Conservation (phyloP, 2,113 vertebrate genomes). For the Tenebrosternarchus preto region DNA sequence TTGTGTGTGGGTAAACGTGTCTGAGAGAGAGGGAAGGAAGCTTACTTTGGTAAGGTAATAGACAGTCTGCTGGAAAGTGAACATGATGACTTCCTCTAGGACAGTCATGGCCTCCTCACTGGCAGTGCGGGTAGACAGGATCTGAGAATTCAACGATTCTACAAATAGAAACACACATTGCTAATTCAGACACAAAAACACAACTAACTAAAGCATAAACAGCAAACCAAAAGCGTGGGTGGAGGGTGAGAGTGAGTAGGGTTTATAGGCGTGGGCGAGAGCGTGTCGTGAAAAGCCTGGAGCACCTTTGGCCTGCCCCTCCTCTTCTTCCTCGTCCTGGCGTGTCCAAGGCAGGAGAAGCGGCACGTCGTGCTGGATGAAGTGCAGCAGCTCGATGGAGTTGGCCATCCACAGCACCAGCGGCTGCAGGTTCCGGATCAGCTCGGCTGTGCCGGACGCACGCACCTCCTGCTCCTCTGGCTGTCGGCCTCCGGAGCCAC, state of each 20-base stretch:
- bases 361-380: constrained; percentile 77
- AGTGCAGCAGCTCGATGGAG: constrained; percentile 78
- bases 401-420: constrained; percentile 80
- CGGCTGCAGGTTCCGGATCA: constrained; percentile 70
- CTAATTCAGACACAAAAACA: not conserved
- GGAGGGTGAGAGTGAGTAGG: too few relatives aligned
- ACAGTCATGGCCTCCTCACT: constrained; percentile 80
- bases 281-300: not conserved
- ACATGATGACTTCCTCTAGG: constrained; percentile 82
- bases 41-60: constrained; percentile 81
- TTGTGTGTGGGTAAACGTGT: constrained; percentile 22
- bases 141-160: constrained; percentile 67
- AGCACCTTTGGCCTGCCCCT: constrained; percentile 47
- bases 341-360: constrained; percentile 69
- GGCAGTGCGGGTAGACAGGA: constrained; percentile 66
- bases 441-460: constrained; percentile 59
- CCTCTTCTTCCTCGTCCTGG: constrained; percentile 54
- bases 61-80: constrained; percentile 81
- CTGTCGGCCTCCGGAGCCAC: constrained; percentile 46
- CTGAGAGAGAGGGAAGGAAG: not conserved
- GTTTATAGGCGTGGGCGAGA: too few relatives aligned
- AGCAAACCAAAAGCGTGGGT: not conserved
- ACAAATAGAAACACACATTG: constrained; percentile 14
- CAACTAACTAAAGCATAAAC: not conserved
- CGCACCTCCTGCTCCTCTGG: constrained; percentile 40